A percentile compares a stretch with the other conserved stretches of the same genome.
Conservation (phyloP, 2,797 vertebrate species). For the Microchirus variegatus region DNA sequence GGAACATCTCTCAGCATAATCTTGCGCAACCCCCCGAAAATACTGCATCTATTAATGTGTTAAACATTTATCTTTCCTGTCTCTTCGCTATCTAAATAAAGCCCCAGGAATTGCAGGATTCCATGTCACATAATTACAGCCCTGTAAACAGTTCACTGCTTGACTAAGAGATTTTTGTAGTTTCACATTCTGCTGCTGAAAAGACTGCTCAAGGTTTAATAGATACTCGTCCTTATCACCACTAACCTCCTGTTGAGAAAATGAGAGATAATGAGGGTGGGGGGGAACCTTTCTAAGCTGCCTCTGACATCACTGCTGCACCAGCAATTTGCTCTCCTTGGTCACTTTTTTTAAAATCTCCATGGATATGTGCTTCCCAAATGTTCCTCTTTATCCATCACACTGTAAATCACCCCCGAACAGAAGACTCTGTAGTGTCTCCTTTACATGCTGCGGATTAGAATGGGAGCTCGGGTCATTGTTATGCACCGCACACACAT, state of each 20-base stretch:
- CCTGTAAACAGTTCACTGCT: conserved; percentile 13
- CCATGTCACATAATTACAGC: conserved; percentile 27
- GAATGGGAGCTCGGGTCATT: conserved; percentile 42
- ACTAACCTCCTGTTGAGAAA: conserved; percentile 44
- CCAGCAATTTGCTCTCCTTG: conserved; percentile 10
- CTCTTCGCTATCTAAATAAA: conserved; percentile 14
- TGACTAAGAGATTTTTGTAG: conserved; percentile 9
- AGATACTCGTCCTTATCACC: conserved; percentile 34
- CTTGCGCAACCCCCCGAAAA: conserved; percentile 17
- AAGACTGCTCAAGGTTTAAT: conserved; percentile 26
- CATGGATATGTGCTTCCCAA: no score
- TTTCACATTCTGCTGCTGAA: conserved; percentile 28
- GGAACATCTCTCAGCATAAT: conserved; percentile 41
- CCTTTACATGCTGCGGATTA: conserved; percentile 40
- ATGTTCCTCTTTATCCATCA: no score
- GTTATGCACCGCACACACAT: conserved; percentile 39
- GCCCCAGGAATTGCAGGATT: conserved; percentile 17
- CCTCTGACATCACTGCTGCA: conserved; percentile 57
- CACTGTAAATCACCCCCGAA: background rate
- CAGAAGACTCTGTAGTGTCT: no score
- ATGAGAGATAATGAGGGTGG: conserved; percentile 37
- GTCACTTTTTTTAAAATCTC: background rate
- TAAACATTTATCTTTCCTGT: conserved; percentile 14
- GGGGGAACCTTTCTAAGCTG: conserved; percentile 53
- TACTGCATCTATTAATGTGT: conserved; percentile 9